Percentiles rank a stretch among this genome's conserved stretches.
Evolutionary conservation across 2,113 vertebrate genomes (phyloP).

Genomic region (Gulo gulo): DNA sequence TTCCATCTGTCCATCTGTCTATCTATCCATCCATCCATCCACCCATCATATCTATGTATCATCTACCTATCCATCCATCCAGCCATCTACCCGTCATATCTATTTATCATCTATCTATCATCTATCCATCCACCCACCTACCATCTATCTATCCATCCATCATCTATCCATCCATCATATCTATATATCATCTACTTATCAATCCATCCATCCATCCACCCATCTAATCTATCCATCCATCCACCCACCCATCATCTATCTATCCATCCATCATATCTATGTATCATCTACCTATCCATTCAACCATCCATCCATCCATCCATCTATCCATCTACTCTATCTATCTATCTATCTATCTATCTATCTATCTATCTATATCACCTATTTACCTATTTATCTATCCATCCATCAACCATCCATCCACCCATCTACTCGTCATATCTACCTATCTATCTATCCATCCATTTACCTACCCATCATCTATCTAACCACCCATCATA

Average conservation of each 20-base stretch:
- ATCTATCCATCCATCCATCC: neutral
- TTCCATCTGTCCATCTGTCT: neutral
- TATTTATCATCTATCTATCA: neutral
- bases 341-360: neutral
- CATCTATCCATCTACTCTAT: neutral
- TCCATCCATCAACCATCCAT: neutral
- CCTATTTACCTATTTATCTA: neutral
- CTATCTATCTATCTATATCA: neutral
- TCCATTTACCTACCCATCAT: too few species aligned
- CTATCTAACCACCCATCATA: too few species aligned
- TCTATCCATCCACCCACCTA: neutral
- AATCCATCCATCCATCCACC: too few species aligned
- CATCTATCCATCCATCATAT: neutral
- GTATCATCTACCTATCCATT: neutral
- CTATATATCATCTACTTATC: neutral
- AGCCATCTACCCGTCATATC: neutral
- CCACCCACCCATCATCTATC: neutral
- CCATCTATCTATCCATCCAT: rapidly evolving
- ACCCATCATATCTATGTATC: neutral
- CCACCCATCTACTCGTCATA: neutral
- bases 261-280: neutral
- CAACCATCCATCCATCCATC: neutral
- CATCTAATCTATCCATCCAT: neutral
- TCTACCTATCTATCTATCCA: neutral
- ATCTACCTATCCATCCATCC: neutral